phyloP scores from a whole-genome alignment of 23 tunicate genomes.

The Trididemnum miniatum region DNA sequence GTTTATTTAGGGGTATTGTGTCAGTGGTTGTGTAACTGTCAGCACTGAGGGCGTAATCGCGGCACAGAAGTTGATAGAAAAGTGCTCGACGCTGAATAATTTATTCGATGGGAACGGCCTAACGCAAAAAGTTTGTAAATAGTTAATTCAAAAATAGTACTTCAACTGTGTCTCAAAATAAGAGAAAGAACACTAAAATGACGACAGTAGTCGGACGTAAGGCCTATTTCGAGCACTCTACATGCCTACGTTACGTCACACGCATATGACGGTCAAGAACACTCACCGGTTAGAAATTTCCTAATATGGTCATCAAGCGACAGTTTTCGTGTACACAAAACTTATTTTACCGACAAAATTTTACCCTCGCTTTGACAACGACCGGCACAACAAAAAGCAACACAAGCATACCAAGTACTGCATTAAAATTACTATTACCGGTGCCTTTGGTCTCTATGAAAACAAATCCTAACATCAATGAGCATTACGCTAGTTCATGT shows the following conservation, averaged over 20 bases:
- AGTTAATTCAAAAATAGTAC: constrained; percentile 10
- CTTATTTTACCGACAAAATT: background rate
- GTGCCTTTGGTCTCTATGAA: background rate
- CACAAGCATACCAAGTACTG: background rate
- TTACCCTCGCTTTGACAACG: constrained; percentile 1
- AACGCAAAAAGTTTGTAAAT: background rate
- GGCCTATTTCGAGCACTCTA: background rate
- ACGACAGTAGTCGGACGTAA: background rate
- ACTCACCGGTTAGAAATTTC: background rate
- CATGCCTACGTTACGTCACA: constrained; percentile 9
- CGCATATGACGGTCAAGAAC: background rate
- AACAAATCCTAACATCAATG: too few species aligned
- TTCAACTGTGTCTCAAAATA: constrained; percentile 26
- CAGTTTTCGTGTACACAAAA: background rate
- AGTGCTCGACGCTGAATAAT: background rate
- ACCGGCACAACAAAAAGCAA: background rate
- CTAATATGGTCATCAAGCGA: background rate
- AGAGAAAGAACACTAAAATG: constrained; percentile 8
- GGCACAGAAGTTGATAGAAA: too few species aligned
- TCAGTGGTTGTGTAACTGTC: background rate
- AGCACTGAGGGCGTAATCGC: background rate
- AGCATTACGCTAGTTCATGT: too few species aligned
- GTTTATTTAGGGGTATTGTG: background rate
- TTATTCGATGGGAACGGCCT: background rate
- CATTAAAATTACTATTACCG: background rate